phyloP scores from a whole-genome alignment of 2,888 invertebrate genomes.

The Blastobasis adustella region DNA sequence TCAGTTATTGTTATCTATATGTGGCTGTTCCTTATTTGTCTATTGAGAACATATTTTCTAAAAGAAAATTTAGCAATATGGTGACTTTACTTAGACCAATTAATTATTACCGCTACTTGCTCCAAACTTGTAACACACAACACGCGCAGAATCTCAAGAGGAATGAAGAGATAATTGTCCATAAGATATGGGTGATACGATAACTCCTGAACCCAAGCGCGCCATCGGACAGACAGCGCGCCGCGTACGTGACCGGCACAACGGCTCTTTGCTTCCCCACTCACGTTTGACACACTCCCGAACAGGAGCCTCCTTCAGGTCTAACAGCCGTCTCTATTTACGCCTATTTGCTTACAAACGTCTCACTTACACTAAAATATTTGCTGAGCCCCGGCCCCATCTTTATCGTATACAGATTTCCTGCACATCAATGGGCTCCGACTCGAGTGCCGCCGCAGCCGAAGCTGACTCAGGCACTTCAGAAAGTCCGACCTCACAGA shows the following conservation, averaged over 20 bases:
- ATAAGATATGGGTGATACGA: constrained; percentile 16
- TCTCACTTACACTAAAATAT: constrained; percentile 21
- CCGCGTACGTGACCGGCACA: constrained; percentile 36
- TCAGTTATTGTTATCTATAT: no score
- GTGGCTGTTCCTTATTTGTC: no score
- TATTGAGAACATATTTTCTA: no score
- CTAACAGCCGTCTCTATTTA: constrained; percentile 29
- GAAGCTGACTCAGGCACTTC: constrained; percentile 63
- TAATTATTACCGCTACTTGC: no score
- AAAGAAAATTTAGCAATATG: no score
- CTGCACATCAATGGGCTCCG: constrained; percentile 52
- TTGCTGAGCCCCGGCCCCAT: constrained; percentile 25
- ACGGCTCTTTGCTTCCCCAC: constrained; percentile 35
- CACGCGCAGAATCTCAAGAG: constrained; percentile 5
- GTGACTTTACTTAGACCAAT: no score
- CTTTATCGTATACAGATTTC: constrained; percentile 51
- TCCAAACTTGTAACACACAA: no score
- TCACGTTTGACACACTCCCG: constrained; percentile 60
- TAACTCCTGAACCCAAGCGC: constrained; percentile 19
- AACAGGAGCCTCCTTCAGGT: constrained; percentile 38
- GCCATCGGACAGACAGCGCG: constrained; percentile 29
- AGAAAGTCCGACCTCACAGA: constrained; percentile 54
- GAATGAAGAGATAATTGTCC: constrained; percentile 23
- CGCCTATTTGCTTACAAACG: constrained; percentile 29
- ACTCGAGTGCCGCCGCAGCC: constrained; percentile 41